Conservation (phyloP, 2,888 invertebrate species). For the Eristalinus aeneus region DNA sequence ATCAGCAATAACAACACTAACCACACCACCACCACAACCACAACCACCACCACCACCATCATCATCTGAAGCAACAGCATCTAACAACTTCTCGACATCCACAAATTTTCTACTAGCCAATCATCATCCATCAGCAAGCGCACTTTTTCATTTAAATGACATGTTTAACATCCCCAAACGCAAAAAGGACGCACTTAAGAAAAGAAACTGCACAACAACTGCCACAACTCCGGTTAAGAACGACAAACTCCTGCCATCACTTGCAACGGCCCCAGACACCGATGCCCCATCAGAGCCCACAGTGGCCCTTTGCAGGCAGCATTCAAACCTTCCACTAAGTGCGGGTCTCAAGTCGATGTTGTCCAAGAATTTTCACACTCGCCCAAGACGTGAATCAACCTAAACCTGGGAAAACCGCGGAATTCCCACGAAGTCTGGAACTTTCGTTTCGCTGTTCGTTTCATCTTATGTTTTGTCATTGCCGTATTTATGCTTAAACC, state of each 20-base stretch:
- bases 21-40: constrained; percentile 35
- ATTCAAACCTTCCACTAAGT: constrained; percentile 72
- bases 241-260: constrained; percentile 36
- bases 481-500: constrained; percentile 51
- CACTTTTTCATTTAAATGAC: constrained; percentile 41
- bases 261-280: constrained; percentile 32
- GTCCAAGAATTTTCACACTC: constrained; percentile 72
- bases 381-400: constrained; percentile 72
- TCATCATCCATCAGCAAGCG: constrained; percentile 32
- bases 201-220: constrained; percentile 56
- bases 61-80: constrained; percentile 54
- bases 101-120: constrained; percentile 60
- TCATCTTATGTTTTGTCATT: not conserved
- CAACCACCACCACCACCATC: too few relatives aligned
- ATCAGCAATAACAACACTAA: constrained; percentile 48
- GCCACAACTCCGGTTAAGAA: constrained; percentile 52
- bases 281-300: constrained; percentile 33
- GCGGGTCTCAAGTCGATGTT: constrained; percentile 72
- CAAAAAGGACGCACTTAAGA: constrained; percentile 39
- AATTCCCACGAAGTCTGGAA: constrained; percentile 1
- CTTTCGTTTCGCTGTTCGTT: not conserved
- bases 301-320: constrained; percentile 59
- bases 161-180: constrained; percentile 42
- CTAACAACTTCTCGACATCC: constrained; percentile 52
- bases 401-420: constrained; percentile 27